Conservation (phyloP, 2,888 invertebrate genomes). For the Dryobotodes eremita region DNA sequence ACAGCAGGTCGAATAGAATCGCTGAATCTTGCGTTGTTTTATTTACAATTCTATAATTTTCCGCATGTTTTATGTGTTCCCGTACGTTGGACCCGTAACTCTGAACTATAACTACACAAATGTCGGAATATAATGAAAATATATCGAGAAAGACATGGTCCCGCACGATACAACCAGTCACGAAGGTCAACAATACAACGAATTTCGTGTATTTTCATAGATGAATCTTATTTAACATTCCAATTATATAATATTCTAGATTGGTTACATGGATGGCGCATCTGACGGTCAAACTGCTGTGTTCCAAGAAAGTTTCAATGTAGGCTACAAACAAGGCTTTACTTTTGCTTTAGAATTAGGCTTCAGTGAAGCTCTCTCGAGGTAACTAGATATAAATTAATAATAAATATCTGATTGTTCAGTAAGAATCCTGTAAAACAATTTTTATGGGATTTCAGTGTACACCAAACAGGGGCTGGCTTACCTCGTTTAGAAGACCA, state of each 20-base stretch:
- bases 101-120: constrained; percentile 32
- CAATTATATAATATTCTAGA: constrained; percentile 78
- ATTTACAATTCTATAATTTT: neutral
- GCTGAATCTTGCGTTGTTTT: neutral
- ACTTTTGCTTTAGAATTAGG: constrained; percentile 91
- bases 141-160: constrained; percentile 79
- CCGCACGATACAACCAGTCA: constrained; percentile 76
- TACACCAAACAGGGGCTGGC: constrained; percentile 51
- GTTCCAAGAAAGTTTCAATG: constrained; percentile 93
- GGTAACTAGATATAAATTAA: constrained; percentile 51
- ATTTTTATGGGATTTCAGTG: constrained; percentile 62
- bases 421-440: neutral
- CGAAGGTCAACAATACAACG: constrained; percentile 71
- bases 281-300: constrained; percentile 91
- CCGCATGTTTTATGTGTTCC: neutral
- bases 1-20: too few relatives aligned
- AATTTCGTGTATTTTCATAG: neutral
- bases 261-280: constrained; percentile 93
- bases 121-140: constrained; percentile 75
- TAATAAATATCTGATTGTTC: neutral
- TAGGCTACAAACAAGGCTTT: constrained; percentile 93
- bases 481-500: constrained; percentile 62
- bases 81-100: neutral
- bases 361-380: constrained; percentile 70
- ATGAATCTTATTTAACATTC: neutral